Conservation (phyloP, 2,888 invertebrate genomes). For the Eristalis intricaria region DNA sequence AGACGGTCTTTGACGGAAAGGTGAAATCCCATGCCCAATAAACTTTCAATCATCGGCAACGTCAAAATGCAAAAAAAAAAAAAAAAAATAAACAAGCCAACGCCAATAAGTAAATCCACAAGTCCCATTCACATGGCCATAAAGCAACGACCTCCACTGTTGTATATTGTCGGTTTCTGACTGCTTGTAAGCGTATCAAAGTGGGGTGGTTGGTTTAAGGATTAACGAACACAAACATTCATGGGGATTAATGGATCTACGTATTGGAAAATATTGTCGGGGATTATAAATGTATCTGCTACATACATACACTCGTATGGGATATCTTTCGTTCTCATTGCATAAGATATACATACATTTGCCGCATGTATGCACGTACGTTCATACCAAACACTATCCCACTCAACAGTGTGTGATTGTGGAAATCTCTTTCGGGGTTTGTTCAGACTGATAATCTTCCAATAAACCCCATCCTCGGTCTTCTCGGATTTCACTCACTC, state of each 20-base stretch:
- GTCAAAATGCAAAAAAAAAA: neutral
- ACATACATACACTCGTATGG: conserved; percentile 35
- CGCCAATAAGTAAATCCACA: neutral
- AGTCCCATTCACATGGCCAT: conserved; percentile 40
- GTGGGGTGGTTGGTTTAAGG: conserved; percentile 78
- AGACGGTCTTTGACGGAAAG: neutral
- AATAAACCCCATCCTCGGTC: conserved; percentile 64
- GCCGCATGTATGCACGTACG: neutral
- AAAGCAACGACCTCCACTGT: conserved; percentile 57
- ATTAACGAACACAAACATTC: conserved; percentile 79
- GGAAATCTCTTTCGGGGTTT: conserved; percentile 71
- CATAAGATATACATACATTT: conserved; percentile 31
- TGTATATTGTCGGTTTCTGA: conserved; percentile 33
- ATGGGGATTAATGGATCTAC: conserved; percentile 71
- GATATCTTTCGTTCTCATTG: conserved; percentile 16
- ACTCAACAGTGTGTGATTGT: conserved; percentile 60
- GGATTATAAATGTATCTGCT: conserved; percentile 70
- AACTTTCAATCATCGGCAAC: neutral
- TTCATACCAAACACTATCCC: conserved; percentile 1
- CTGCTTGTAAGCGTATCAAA: conserved; percentile 46
- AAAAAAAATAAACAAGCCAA: conserved; percentile 4
- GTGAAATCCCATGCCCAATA: neutral
- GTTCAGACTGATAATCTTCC: conserved; percentile 70
- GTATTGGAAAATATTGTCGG: conserved; percentile 72
- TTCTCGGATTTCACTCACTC: conserved; percentile 39